These are phyloP conservation scores for Elachura formosa DNA, from an alignment of 2,113 vertebrate species.

Conservation along the genomic window DNA sequence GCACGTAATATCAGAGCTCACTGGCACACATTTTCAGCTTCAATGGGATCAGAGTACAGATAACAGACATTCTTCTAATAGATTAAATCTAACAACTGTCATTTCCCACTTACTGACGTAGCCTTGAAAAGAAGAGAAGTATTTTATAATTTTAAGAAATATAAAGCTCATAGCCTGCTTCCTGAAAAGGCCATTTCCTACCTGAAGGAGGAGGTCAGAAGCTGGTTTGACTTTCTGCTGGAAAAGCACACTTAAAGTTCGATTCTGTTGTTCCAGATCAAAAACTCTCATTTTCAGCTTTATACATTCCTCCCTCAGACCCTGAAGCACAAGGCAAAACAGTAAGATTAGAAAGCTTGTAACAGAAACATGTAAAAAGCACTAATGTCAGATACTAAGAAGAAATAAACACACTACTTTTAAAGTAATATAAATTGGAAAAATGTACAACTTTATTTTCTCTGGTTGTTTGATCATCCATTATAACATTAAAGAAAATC, in stretches of 20 bases:
- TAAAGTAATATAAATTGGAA: neutral
- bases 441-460: neutral
- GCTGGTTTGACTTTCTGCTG: constrained; percentile 86
- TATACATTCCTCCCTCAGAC: constrained; percentile 88
- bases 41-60: neutral
- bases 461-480: neutral
- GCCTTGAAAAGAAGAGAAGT: neutral
- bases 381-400: neutral
- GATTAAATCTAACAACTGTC: neutral
- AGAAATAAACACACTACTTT: constrained; percentile 5
- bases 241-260: constrained; percentile 81
- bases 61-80: neutral
- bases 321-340: constrained; percentile 65
- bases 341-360: neutral
- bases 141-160: neutral
- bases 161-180: neutral
- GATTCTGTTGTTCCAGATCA: constrained; percentile 91
- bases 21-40: neutral
- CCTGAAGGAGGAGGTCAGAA: constrained; percentile 88
- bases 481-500: neutral
- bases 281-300: constrained; percentile 90
- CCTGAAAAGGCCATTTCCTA: constrained; percentile 56
- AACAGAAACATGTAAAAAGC: neutral
- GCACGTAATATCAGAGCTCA: neutral
- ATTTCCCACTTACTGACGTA: neutral